Percentiles rank a stretch among this genome's conserved stretches.
Conservation (phyloP, 2,797 vertebrate genomes). For the Danio jaintianensis region DNA sequence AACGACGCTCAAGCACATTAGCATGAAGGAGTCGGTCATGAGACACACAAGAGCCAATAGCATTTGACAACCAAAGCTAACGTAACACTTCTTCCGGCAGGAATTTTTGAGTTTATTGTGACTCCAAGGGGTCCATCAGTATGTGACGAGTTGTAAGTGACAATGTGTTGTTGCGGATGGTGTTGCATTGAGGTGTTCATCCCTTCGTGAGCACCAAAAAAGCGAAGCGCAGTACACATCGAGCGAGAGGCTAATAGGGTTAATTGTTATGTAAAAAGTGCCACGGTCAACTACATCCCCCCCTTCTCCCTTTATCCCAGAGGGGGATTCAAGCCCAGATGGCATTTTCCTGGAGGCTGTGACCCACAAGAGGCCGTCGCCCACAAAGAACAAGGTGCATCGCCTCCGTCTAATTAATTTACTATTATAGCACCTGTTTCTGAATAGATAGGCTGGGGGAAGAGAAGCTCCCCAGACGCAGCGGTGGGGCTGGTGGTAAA, state of each 20-base stretch:
- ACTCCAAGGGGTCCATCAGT: no score
- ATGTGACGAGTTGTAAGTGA: no score
- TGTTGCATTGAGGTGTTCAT: constrained; percentile 77
- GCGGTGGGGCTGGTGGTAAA: constrained; percentile 88
- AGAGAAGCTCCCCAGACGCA: constrained; percentile 84
- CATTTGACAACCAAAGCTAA: no score
- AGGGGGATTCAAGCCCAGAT: constrained; percentile 92
- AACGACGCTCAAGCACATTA: no score
- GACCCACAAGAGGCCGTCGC: constrained; percentile 89
- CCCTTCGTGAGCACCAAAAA: constrained; percentile 58
- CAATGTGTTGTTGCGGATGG: no score
- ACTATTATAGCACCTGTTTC: constrained; percentile 99
- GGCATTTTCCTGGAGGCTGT: constrained; percentile 92
- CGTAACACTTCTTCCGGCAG: no score
- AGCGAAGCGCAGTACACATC: constrained; percentile 58
- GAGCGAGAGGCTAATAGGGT: constrained; percentile 92
- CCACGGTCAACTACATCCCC: constrained; percentile 86
- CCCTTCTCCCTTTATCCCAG: constrained; percentile 74
- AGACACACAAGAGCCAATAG: no score
- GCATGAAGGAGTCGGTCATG: no score
- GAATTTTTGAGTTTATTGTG: no score
- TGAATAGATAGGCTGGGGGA: constrained; percentile 91
- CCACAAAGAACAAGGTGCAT: constrained; percentile 95
- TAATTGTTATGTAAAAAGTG: constrained; percentile 96
- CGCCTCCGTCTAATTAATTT: constrained; percentile 99